phyloP scores from a whole-genome alignment of 1,140 invertebrate genomes.

The Drosophila lacteicornis region DNA sequence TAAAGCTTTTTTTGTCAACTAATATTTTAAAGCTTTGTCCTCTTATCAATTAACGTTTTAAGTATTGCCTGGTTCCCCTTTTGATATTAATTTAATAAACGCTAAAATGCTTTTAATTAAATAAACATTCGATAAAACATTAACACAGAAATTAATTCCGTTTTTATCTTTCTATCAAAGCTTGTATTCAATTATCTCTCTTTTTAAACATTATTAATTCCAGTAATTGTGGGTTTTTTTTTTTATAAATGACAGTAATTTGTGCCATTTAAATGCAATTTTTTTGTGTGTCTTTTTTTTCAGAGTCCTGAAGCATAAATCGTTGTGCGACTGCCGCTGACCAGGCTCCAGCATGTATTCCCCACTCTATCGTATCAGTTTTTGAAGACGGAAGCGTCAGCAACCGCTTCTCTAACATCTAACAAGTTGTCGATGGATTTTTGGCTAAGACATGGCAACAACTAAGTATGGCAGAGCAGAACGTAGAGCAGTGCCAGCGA shows the following conservation, averaged over 20 bases:
- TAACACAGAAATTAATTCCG: background rate
- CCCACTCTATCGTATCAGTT: conserved; percentile 2
- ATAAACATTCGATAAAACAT: background rate
- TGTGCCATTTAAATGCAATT: background rate
- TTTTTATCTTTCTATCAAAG: background rate
- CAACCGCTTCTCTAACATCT: conserved; percentile 51
- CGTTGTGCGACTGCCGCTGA: conserved; percentile 55
- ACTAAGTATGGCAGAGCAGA: conserved; percentile 25
- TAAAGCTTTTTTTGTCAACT: no score
- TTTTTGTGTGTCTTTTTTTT: conserved; percentile 9
- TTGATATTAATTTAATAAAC: background rate
- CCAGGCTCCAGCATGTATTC: conserved; percentile 14
- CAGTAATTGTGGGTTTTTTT: background rate
- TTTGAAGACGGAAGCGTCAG: conserved; percentile 23
- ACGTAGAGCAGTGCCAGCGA: conserved; percentile 22
- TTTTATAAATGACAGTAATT: conserved; percentile 2
- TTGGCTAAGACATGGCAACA: conserved; percentile 41
- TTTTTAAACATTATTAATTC: background rate
- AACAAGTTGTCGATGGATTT: conserved; percentile 68
- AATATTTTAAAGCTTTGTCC: background rate
- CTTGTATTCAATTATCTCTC: conserved; percentile 1
- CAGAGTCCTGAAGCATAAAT: conserved; percentile 56
- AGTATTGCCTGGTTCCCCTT: background rate
- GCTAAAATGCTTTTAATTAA: conserved; percentile 6
- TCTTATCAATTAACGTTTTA: background rate